Evolutionary conservation across 2,888 invertebrate genomes (phyloP).

Genomic region (Coecobrya sp.): DNA sequence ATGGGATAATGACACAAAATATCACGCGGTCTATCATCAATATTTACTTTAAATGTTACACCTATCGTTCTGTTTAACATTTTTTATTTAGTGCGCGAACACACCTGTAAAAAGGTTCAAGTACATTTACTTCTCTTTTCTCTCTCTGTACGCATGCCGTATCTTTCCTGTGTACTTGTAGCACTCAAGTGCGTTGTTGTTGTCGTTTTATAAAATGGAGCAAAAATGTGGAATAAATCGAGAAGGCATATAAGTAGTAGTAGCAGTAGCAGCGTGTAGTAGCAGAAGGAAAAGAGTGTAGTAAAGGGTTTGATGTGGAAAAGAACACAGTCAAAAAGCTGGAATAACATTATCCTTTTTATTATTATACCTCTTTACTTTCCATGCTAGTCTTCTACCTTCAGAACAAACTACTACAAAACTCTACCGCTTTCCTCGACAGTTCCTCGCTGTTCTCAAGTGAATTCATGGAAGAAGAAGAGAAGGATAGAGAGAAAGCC

Average conservation of each 20-base stretch:
- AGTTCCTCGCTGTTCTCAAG: slow-evolving; percentile 27
- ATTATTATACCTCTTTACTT: slow-evolving; percentile 40
- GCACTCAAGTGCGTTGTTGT: slow-evolving; percentile 44
- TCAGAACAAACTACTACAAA: background rate
- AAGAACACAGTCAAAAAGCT: slow-evolving; percentile 49
- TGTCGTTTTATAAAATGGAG: slow-evolving; percentile 28
- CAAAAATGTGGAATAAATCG: slow-evolving; percentile 20
- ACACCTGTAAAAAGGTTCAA: slow-evolving; percentile 18
- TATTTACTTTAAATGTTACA: slow-evolving; percentile 45
- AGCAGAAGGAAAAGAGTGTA: background rate
- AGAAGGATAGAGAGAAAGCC: background rate
- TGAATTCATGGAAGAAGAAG: slow-evolving; percentile 27
- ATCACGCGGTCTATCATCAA: background rate
- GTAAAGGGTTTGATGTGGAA: slow-evolving; percentile 35
- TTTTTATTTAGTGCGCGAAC: slow-evolving; percentile 4
- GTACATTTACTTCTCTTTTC: background rate
- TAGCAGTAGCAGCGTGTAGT: background rate
- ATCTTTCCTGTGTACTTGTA: background rate
- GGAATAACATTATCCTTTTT: slow-evolving; percentile 57
- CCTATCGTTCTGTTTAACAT: background rate
- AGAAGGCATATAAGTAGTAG: background rate
- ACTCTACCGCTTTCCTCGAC: slow-evolving; percentile 25
- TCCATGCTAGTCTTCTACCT: background rate
- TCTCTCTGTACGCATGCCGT: background rate
- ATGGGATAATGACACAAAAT: background rate